Percentiles rank a stretch among this genome's conserved stretches.
Evolutionary conservation across 2,113 vertebrate genomes (phyloP).

Genomic region (Strigops habroptila): DNA sequence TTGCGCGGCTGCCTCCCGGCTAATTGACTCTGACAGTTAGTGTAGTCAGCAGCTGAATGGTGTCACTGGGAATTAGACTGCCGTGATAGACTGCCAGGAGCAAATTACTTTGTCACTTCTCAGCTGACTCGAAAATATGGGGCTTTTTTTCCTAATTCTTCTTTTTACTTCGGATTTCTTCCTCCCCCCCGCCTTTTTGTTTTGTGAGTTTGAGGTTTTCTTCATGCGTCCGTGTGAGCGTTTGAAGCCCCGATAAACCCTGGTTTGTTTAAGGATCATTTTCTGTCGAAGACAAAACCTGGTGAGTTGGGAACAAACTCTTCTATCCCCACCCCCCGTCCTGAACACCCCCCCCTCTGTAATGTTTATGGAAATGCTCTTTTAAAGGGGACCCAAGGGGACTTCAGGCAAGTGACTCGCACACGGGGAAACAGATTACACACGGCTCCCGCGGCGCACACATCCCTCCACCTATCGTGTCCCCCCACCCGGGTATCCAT

Average conservation of each 20-base stretch:
- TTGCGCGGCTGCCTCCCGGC: constrained; percentile 67
- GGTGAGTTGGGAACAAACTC: background rate
- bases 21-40: constrained; percentile 78
- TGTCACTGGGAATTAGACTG: constrained; percentile 76
- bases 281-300: background rate
- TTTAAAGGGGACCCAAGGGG: background rate
- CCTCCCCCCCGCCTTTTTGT: background rate
- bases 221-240: fast-evolving
- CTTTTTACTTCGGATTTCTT: background rate
- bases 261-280: constrained; percentile 31
- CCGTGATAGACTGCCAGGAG: constrained; percentile 75
- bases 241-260: constrained; percentile 8
- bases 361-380: constrained; percentile 7
- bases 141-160: background rate
- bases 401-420: background rate
- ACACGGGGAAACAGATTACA: background rate
- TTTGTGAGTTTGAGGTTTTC: constrained; percentile 12
- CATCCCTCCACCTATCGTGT: background rate
- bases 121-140: constrained; percentile 68
- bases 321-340: background rate
- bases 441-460: fast-evolving
- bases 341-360: background rate
- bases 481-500: background rate
- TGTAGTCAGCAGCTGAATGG: constrained; percentile 77
- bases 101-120: constrained; percentile 77